Evolutionary conservation across 2,888 invertebrate genomes (phyloP).

Genomic region (Ganaspis brasiliensis): DNA sequence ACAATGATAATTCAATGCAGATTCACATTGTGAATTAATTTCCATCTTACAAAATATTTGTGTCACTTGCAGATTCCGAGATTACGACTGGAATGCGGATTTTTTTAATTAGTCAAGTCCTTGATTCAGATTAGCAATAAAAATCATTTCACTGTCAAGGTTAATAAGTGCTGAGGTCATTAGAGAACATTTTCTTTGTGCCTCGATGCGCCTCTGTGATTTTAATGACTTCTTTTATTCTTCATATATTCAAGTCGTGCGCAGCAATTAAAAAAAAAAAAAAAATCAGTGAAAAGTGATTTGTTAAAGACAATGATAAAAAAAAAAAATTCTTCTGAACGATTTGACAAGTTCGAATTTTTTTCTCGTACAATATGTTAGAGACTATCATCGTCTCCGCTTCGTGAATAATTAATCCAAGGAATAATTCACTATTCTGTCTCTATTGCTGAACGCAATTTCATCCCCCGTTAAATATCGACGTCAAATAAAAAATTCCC

Average conservation of each 20-base stretch:
- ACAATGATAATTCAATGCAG: conserved; percentile 1
- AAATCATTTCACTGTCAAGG: conserved; percentile 33
- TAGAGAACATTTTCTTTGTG: neutral
- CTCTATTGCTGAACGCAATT: too few relatives aligned
- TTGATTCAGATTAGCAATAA: conserved; percentile 12
- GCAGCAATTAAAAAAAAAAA: too few relatives aligned
- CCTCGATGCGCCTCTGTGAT: neutral
- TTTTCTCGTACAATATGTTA: too few relatives aligned
- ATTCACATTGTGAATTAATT: conserved; percentile 10
- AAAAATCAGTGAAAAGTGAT: too few relatives aligned
- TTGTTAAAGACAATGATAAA: too few relatives aligned
- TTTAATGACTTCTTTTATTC: conserved; percentile 13
- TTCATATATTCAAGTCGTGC: neutral
- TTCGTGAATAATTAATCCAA: too few relatives aligned
- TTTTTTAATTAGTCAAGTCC: neutral
- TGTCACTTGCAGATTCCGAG: conserved; percentile 14
- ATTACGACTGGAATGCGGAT: conserved; percentile 21
- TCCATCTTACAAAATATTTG: conserved; percentile 13
- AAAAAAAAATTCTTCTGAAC: too few relatives aligned
- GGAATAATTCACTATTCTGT: too few relatives aligned
- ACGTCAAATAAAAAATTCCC: too few relatives aligned
- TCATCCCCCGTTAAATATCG: too few relatives aligned
- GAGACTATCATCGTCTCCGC: too few relatives aligned
- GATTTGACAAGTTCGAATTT: too few relatives aligned
- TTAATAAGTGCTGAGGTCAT: conserved; percentile 18